Evolutionary conservation across 2,888 invertebrate species (phyloP), one percentile per base, ranked within the genome.

Genomic region (Nomada goodeniana): DNA sequence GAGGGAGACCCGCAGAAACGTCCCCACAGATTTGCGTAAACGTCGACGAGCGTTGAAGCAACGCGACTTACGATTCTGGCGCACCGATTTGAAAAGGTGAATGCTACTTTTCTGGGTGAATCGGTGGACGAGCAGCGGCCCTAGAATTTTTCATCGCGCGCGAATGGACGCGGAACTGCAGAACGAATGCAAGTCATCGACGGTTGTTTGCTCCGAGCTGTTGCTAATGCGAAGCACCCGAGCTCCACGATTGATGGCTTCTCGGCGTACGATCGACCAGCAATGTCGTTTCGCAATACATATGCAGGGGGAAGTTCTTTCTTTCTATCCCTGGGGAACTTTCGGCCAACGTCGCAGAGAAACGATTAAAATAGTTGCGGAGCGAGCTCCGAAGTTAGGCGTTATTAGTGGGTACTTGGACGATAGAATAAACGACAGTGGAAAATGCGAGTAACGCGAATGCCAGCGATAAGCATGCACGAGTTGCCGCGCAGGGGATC

Each of bases 391-490:
- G 1, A 36, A 7, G 7, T 29, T 29, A 29, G 29, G 29, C 29
- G 7, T 29, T 29, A 29, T 23, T 52, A 52, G 52, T 52, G 73
- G 60, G 36, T 5, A 5, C 36, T 36, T 36, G 7, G 36, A 36
- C 5, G 36, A 36, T 36, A 7, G 36, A 36, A 36, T 36, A 36
- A 36, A 36, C 36, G 36, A 36, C 36, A 36, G 61, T 26, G 57
- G 73, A 70, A 70, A 76, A 9, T 80, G 73, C 53, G 70, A 76
- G 61, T 69, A 73, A 42, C 76, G 29, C 61, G 74, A 81, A 71
- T 50, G 65, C 74, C 55, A 20, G 55, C 23, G 26, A 13, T 44
- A 63, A 73, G 64, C 20, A 60, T 61, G 36, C 13, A 47, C 53
- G 50, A 20, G 64, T 57, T 18, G 44, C 4, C 42, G 50, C 20